phyloP scores from a whole-genome alignment of 2,888 invertebrate genomes.

The Drosophila ezoana region DNA sequence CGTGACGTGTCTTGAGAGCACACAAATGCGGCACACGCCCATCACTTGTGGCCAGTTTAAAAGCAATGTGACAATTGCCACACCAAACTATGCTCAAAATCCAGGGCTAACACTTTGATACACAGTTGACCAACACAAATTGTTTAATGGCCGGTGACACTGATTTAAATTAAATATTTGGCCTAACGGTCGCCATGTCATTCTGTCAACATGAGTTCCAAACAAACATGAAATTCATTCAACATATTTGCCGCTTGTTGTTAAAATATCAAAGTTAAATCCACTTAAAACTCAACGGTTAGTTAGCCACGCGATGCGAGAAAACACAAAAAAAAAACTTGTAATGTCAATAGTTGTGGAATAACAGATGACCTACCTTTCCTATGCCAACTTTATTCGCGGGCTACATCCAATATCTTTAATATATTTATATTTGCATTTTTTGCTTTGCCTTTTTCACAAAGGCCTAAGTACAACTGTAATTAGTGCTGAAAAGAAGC shows the following conservation, averaged over 20 bases:
- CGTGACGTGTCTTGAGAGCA: too few species aligned
- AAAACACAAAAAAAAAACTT: slow-evolving; percentile 9
- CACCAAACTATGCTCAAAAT: not conserved
- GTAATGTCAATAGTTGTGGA: not conserved
- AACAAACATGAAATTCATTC: slow-evolving; percentile 51
- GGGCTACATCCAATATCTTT: not conserved
- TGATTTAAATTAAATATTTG: slow-evolving; percentile 80
- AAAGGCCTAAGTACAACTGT: too few species aligned
- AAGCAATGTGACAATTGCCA: not conserved
- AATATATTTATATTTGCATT: not conserved
- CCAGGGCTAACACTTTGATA: slow-evolving; percentile 8
- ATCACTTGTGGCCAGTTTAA: not conserved
- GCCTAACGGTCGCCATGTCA: slow-evolving; percentile 46
- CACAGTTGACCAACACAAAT: slow-evolving; percentile 35
- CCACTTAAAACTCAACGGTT: slow-evolving; percentile 56
- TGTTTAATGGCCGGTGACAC: slow-evolving; percentile 68
- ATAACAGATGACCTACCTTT: slow-evolving; percentile 14
- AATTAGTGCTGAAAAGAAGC: too few species aligned
- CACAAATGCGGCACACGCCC: not conserved
- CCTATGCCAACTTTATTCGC: not conserved
- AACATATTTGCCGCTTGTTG: slow-evolving; percentile 35
- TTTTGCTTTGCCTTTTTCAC: too few species aligned
- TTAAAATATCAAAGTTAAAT: slow-evolving; percentile 56
- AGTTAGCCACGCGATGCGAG: slow-evolving; percentile 35
- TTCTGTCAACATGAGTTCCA: slow-evolving; percentile 61